Evolutionary conservation across 2,888 invertebrate species (phyloP), one percentile per base, ranked within the genome.

Genomic region (Busseola fusca): DNA sequence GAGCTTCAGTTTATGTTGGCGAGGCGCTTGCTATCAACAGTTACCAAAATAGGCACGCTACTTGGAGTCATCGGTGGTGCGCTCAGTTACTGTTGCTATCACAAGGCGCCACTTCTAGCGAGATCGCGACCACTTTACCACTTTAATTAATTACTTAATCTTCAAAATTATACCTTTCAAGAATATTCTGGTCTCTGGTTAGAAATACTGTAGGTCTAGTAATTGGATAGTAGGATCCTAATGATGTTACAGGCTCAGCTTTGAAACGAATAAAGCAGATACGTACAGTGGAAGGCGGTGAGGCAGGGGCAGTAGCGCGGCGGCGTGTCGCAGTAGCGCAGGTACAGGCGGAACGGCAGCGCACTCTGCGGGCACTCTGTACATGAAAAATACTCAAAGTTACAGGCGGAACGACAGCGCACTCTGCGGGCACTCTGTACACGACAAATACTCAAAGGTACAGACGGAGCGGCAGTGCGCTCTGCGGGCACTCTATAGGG

Each of bases 281-380:
- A 80, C 86, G 74, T 54, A 88, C 88, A 66, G 21, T 82, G 68
- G 45, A 34, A 60, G n/a, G 80, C 72, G n/a, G 64, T 59, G 73
- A 76, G 30, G 63, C 91, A 91, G 4, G 88, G 82, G 69, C 91
- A 91, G 54, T 63, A 42, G 18, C 59, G 76, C 21, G 85, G 85
- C 27, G 65, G 76, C 18, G 83, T 82, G 78, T 93, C 93, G 71
- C 76, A 85, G 52, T 91, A 81, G 3, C 92, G 90, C 59, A 93
- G 27, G 81, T 93, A 93, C 63, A 94, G 74, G 0, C 94, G 89
- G 54, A 94, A 90, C 3, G 94, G 93, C 14, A 91, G 82, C 50
- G 42, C 71, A n/a, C 90, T 88, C 69, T 89, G 88, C 3, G 64
- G 58, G 25, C 85, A 79, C 14, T 88, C 94, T 94, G 87, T 52